phyloP scores from a whole-genome alignment of 2,888 invertebrate species.

The Cheiracanthium punctorium region DNA sequence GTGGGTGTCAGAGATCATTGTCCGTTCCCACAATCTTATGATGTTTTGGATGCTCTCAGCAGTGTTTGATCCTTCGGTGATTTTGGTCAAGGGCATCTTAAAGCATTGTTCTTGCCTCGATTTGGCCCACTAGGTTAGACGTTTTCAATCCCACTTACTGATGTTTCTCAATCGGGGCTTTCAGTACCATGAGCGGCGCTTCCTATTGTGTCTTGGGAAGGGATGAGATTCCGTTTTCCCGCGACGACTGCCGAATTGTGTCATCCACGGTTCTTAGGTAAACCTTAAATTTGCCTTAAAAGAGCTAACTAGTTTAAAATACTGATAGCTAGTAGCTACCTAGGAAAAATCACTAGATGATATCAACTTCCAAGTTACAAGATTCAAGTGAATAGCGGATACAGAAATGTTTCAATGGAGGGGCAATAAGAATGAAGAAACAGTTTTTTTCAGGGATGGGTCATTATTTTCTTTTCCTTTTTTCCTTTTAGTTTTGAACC shows the following conservation, averaged over 20 bases:
- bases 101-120: constrained; percentile 21
- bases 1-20: constrained; percentile 14
- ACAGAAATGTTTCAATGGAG: no score
- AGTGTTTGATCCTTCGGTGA: constrained; percentile 22
- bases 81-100: constrained; percentile 14
- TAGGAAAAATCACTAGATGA: no score
- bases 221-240: constrained; percentile 25
- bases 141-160: constrained; percentile 2
- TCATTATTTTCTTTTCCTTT: no score
- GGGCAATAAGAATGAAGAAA: no score
- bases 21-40: constrained; percentile 1
- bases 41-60: constrained; percentile 30
- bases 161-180: constrained; percentile 30
- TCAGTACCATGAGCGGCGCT: constrained; percentile 20
- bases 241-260: not conserved
- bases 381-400: no score
- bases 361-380: no score
- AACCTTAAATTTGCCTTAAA: no score
- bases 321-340: no score
- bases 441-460: no score
- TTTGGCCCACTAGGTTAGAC: constrained; percentile 22
- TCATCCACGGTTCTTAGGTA: no score
- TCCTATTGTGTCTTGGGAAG: constrained; percentile 59
- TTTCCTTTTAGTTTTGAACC: no score
- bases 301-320: no score